A percentile compares a stretch with the other conserved stretches of the same genome.
phyloP scores from a whole-genome alignment of 2,888 invertebrate genomes.

The Nomada goodeniana region DNA sequence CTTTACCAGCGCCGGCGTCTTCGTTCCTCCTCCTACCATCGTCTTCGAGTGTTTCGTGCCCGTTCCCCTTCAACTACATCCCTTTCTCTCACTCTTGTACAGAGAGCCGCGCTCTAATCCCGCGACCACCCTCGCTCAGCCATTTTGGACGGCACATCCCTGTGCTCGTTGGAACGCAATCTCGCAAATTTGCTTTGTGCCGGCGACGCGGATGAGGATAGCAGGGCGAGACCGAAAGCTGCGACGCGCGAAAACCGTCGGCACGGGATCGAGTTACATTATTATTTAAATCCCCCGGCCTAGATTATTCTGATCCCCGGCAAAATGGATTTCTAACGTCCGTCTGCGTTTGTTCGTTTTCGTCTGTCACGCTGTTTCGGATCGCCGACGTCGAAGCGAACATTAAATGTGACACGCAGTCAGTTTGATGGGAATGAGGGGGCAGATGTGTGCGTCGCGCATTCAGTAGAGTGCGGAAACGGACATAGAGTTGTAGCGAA shows the following conservation, averaged over 20 bases:
- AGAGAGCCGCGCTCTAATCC: conserved; percentile 51
- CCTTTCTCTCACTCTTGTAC: conserved; percentile 31
- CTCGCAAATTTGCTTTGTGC: conserved; percentile 78
- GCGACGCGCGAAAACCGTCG: conserved; percentile 65
- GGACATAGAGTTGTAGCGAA: too few species aligned
- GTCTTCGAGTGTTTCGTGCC: conserved; percentile 18
- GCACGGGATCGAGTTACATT: conserved; percentile 63
- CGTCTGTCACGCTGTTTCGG: conserved; percentile 5
- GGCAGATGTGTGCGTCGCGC: too few species aligned
- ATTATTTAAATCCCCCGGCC: conserved; percentile 68
- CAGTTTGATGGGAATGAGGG: neutral
- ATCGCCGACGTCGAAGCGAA: neutral
- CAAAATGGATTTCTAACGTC: conserved; percentile 56
- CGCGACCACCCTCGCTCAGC: conserved; percentile 48
- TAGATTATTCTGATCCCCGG: conserved; percentile 63
- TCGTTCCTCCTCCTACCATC: conserved; percentile 51
- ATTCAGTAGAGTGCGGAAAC: too few species aligned
- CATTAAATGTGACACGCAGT: neutral
- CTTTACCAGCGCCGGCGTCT: conserved; percentile 50
- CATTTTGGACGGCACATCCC: conserved; percentile 64
- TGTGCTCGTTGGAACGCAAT: conserved; percentile 74
- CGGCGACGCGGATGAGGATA: conserved; percentile 36
- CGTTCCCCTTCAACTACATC: neutral
- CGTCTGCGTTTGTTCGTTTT: conserved; percentile 8
- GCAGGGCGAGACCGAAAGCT: conserved; percentile 54